Evolutionary conservation across 2,888 invertebrate species (phyloP).

Genomic region (Nymphalis urticae): DNA sequence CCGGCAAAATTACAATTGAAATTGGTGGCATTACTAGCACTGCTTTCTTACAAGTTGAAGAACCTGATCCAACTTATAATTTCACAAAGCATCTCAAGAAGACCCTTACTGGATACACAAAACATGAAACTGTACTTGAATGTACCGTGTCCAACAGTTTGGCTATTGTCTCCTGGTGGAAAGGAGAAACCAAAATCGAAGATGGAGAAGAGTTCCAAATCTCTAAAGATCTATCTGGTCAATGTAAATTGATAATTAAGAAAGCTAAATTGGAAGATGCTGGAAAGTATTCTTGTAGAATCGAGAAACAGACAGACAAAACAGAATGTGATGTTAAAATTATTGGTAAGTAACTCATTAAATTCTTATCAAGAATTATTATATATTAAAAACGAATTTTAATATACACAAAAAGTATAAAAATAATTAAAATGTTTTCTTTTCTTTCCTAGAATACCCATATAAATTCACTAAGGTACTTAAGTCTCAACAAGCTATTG

Average conservation of each 20-base stretch:
- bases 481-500: slow-evolving; percentile 95
- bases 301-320: slow-evolving; percentile 93
- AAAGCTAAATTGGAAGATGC: slow-evolving; percentile 91
- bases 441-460: slow-evolving; percentile 88
- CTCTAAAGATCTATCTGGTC: slow-evolving; percentile 95
- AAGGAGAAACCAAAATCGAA: slow-evolving; percentile 89
- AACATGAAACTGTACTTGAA: slow-evolving; percentile 94
- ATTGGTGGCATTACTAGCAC: slow-evolving; percentile 94
- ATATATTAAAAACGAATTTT: too few species aligned
- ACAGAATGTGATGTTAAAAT: slow-evolving; percentile 91
- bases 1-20: slow-evolving; percentile 97
- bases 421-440: neutral
- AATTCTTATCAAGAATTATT: too few species aligned
- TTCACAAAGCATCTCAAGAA: slow-evolving; percentile 96
- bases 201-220: slow-evolving; percentile 92
- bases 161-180: slow-evolving; percentile 97
- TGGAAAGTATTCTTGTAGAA: slow-evolving; percentile 93
- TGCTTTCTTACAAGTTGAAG: slow-evolving; percentile 97
- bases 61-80: slow-evolving; percentile 95
- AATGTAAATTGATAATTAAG: slow-evolving; percentile 93
- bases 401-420: too few species aligned
- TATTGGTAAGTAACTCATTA: slow-evolving; percentile 80
- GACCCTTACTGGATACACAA: slow-evolving; percentile 92
- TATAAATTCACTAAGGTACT: slow-evolving; percentile 97
- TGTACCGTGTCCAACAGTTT: slow-evolving; percentile 96